Conservation (phyloP, 2,888 invertebrate genomes). For the Oxyteleia sp. region DNA sequence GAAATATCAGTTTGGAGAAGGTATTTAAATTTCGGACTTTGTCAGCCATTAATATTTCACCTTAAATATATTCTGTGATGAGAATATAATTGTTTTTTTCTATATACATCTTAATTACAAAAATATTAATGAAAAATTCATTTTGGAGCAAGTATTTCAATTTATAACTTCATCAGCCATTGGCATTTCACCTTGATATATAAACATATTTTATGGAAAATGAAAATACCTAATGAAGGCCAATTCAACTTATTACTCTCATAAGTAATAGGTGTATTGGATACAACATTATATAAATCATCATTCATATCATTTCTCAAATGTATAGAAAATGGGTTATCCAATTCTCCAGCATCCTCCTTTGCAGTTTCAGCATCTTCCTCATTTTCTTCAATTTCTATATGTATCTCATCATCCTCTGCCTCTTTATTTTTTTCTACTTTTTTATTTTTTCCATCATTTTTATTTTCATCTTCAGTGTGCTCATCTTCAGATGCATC, state of each 20-base stretch:
- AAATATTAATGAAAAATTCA: too few relatives aligned
- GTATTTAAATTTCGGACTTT: too few relatives aligned
- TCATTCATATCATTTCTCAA: constrained; percentile 91
- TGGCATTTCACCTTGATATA: too few relatives aligned
- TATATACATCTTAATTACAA: too few relatives aligned
- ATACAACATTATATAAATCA: constrained; percentile 90
- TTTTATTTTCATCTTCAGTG: constrained; percentile 74
- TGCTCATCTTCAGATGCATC: too few relatives aligned
- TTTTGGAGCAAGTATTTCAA: too few relatives aligned
- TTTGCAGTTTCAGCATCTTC: constrained; percentile 85
- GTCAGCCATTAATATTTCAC: too few relatives aligned
- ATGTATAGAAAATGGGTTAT: constrained; percentile 92
- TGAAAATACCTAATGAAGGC: constrained; percentile 89
- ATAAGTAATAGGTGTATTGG: constrained; percentile 88
- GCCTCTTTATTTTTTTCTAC: constrained; percentile 74
- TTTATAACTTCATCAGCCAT: too few relatives aligned
- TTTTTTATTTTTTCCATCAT: constrained; percentile 54
- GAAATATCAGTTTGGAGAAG: too few relatives aligned
- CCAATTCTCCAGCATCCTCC: constrained; percentile 83
- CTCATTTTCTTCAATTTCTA: constrained; percentile 77
- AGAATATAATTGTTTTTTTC: too few relatives aligned
- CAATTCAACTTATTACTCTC: constrained; percentile 88
- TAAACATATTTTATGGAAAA: too few relatives aligned
- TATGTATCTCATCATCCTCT: constrained; percentile 62
- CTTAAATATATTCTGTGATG: too few relatives aligned